These are phyloP conservation scores for Therioaphis trifolii DNA, from an alignment of 2,888 invertebrate species.

Conservation along the genomic window DNA sequence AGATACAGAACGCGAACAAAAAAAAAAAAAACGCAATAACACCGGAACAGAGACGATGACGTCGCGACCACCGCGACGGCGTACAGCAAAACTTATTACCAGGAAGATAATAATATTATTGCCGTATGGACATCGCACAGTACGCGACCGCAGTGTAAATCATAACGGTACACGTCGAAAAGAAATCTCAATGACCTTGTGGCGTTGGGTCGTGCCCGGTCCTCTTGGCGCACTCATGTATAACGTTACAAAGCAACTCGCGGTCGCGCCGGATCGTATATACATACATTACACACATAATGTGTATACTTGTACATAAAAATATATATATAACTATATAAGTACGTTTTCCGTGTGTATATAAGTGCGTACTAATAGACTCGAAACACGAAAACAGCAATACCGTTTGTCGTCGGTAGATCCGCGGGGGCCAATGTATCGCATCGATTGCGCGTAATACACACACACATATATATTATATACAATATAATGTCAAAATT, in stretches of 20 bases:
- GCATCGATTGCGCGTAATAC: too few relatives aligned
- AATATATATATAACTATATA: background rate
- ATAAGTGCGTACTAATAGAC: background rate
- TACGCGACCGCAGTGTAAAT: constrained; percentile 23
- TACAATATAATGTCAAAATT: background rate
- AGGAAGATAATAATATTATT: constrained; percentile 23
- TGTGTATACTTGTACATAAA: background rate
- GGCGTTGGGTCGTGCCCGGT: constrained; percentile 53
- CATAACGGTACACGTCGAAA: constrained; percentile 62
- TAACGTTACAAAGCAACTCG: constrained; percentile 41
- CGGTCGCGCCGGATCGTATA: constrained; percentile 38
- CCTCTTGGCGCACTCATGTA: constrained; percentile 43
- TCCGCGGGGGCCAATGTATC: background rate
- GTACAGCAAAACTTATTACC: constrained; percentile 28
- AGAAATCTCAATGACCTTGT: constrained; percentile 62
- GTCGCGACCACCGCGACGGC: background rate
- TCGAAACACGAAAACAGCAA: constrained; percentile 6
- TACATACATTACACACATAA: background rate
- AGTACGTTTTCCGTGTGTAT: background rate
- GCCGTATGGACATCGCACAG: background rate
- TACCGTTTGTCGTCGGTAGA: constrained; percentile 33
- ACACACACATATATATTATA: too few relatives aligned
- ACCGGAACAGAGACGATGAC: background rate
- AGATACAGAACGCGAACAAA: too few relatives aligned
- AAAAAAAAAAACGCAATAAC: too few relatives aligned